Conservation (phyloP, 2,888 invertebrate genomes). For the Rhaphigaster nebulosa region DNA sequence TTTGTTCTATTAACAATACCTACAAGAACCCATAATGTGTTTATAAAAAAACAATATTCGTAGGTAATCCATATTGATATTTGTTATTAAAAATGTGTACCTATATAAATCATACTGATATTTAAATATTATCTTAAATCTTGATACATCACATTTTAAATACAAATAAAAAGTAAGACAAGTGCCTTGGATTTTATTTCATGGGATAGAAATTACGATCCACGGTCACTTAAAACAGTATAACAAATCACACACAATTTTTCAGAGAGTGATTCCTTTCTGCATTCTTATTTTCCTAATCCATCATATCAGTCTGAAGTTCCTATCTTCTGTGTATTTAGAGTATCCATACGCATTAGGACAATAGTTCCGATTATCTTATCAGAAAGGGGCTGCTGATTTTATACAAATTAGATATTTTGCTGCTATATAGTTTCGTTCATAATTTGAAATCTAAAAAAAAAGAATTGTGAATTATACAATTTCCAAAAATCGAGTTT, state of each 20-base stretch:
- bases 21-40: too few relatives aligned
- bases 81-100: too few relatives aligned
- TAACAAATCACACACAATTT: background rate
- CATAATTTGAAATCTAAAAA: background rate
- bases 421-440: background rate
- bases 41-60: too few relatives aligned
- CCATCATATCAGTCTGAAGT: background rate
- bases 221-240: background rate
- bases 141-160: background rate
- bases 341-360: background rate
- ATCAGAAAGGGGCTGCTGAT: background rate
- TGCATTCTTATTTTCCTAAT: background rate
- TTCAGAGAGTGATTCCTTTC: background rate
- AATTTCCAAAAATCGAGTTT: too few relatives aligned
- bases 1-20: too few relatives aligned
- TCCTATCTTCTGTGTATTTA: background rate
- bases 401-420: background rate
- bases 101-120: background rate
- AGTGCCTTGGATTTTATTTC: background rate
- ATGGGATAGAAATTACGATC: background rate
- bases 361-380: slow-evolving; percentile 20
- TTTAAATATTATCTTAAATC: background rate
- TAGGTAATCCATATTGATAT: too few relatives aligned
- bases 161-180: background rate
- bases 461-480: background rate